Base-by-base conservation (phyloP, 2,797 vertebrate species). In the Clarias fuscus region DNA sequence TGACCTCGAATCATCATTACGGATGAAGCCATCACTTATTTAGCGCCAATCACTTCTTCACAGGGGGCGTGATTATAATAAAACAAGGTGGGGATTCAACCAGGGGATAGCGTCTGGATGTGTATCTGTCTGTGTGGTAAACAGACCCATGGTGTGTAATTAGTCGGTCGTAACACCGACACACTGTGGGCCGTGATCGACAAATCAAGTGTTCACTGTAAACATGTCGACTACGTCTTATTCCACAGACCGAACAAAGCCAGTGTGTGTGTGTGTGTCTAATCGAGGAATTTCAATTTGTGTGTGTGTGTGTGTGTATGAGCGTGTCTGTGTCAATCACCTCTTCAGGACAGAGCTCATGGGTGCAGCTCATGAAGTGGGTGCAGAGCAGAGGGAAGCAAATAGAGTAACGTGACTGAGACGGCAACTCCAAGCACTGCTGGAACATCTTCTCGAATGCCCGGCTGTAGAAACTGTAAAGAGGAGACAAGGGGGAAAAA, bases 361-460 rank as follows among this genome's bases (percentile, higher is more conserved):
- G 98, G 82, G 98, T 99, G 80, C 98, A 99, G 94, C 97, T 99
- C 98, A 99, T 99, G 91, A 99, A 99, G 93, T 99, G 98, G 90
- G 98, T 99, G 92, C 98, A 99, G 90, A 99, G 97, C 89, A 99
- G 95, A 48, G 98, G 98, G 93, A 99, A 99, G 88, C 97, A 98
- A 95, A 99, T 97, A 88, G 98, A 99, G 89, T 99, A 98, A 93
- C 98, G 96, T 85, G 98, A 99, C 59, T 99, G 98, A 85, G 98
- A 99, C 5, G 98, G 98, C 90, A 99, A 95, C 94, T 99, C 98
- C 96, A 99, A 94, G 90, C 98, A 99, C 92, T 99, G 98, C 91
- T 99, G 98, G 93, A 99, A 99, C 98, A 99, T 99, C 96, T 99
- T 99, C 93, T 99, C 98, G 95, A 99, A 99, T 43, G 98, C 98